These are phyloP conservation scores for Glossophaga mutica DNA, from an alignment of 2,797 vertebrate species.

Conservation along the genomic window DNA sequence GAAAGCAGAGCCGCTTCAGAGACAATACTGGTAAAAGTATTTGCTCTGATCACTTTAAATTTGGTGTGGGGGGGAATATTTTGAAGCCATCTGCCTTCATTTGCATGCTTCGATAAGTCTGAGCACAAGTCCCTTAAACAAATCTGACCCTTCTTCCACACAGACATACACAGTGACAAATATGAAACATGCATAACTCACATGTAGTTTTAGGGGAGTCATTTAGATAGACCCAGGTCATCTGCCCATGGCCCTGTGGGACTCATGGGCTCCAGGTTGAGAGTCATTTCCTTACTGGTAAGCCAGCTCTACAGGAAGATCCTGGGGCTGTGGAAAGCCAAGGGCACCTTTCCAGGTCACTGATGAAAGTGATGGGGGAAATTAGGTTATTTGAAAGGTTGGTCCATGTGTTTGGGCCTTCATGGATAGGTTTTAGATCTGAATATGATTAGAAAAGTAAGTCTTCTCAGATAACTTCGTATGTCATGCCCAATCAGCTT, in stretches of 20 bases:
- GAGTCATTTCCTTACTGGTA: background rate
- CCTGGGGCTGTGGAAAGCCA: background rate
- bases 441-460: background rate
- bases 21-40: background rate
- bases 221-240: background rate
- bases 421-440: background rate
- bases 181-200: accelerated
- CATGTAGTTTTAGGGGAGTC: background rate
- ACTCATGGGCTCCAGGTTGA: background rate
- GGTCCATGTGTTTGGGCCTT: background rate
- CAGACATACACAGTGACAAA: background rate
- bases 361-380: background rate
- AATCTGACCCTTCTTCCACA: background rate
- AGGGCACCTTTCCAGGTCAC: background rate
- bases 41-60: background rate
- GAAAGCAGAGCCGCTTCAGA: background rate
- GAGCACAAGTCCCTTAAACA: background rate
- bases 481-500: background rate
- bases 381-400: background rate
- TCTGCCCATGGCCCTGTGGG: background rate
- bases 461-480: background rate
- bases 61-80: background rate
- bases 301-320: background rate
- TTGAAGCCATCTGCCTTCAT: background rate
- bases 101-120: background rate